phyloP scores from a whole-genome alignment of 2,888 invertebrate species.

The Pheosia tremula region DNA sequence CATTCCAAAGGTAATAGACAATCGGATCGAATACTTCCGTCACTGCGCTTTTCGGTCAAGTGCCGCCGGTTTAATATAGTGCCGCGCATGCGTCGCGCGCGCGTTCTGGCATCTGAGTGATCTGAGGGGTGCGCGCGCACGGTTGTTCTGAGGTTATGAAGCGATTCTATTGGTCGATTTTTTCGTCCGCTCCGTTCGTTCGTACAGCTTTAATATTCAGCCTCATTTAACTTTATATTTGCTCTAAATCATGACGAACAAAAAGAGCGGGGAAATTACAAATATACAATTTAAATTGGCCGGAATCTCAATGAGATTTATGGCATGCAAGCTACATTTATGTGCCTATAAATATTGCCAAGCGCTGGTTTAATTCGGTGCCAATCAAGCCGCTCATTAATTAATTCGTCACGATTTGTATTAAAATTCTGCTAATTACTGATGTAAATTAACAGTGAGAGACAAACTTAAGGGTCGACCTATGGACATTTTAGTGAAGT shows the following conservation, averaged over 20 bases:
- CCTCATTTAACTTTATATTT: not conserved
- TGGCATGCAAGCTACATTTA: slow-evolving; percentile 27
- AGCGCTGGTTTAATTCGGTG: slow-evolving; percentile 3
- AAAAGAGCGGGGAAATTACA: not conserved
- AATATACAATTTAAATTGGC: not conserved
- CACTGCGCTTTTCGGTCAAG: no score
- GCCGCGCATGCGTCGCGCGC: no score
- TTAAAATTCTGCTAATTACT: slow-evolving; percentile 4
- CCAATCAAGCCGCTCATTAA: slow-evolving; percentile 7
- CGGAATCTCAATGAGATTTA: slow-evolving; percentile 10
- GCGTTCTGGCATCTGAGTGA: no score
- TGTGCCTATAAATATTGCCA: not conserved
- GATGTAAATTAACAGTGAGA: not conserved
- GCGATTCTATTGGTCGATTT: not conserved
- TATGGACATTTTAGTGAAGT: no score
- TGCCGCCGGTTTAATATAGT: no score
- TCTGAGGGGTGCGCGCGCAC: no score
- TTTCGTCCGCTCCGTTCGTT: not conserved
- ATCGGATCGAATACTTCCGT: no score
- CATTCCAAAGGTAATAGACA: no score
- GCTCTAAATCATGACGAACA: slow-evolving; percentile 1
- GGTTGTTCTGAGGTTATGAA: no score
- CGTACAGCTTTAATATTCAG: not conserved
- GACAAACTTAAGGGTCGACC: not conserved
- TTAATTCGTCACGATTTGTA: slow-evolving; percentile 9